These are phyloP conservation scores for Holacanthus passer DNA, from an alignment of 2,113 vertebrate genomes.

Conservation along the genomic window DNA sequence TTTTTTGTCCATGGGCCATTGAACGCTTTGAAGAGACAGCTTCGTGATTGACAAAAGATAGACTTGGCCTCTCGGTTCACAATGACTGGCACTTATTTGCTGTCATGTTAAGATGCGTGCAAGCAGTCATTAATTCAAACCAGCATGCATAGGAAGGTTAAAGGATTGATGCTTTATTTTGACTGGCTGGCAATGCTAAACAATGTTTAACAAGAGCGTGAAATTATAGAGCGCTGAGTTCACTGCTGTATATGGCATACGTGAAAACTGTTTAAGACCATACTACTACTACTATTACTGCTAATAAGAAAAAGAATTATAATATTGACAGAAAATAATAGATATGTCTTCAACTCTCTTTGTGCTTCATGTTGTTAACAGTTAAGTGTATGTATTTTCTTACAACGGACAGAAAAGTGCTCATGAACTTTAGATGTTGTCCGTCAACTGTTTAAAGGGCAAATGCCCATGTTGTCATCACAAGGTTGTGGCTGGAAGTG, in stretches of 20 bases:
- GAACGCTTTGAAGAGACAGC: constrained; percentile 44
- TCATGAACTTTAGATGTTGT: background rate
- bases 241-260: background rate
- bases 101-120: constrained; percentile 35
- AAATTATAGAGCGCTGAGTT: constrained; percentile 10
- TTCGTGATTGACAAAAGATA: constrained; percentile 56
- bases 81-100: constrained; percentile 63
- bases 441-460: background rate
- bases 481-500: background rate
- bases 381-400: background rate
- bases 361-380: background rate
- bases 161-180: constrained; percentile 33
- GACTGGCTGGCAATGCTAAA: background rate
- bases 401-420: background rate
- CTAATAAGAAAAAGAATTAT: background rate
- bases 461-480: background rate
- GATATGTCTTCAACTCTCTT: background rate
- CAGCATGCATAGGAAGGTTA: background rate
- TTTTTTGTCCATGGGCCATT: constrained; percentile 33
- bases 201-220: constrained; percentile 9
- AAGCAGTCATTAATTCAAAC: constrained; percentile 44
- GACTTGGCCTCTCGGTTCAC: constrained; percentile 40
- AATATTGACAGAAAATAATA: background rate
- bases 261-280: background rate
- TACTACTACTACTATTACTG: background rate